Evolutionary conservation across 1,140 invertebrate species (phyloP).

Genomic region (Pantala flavescens): DNA sequence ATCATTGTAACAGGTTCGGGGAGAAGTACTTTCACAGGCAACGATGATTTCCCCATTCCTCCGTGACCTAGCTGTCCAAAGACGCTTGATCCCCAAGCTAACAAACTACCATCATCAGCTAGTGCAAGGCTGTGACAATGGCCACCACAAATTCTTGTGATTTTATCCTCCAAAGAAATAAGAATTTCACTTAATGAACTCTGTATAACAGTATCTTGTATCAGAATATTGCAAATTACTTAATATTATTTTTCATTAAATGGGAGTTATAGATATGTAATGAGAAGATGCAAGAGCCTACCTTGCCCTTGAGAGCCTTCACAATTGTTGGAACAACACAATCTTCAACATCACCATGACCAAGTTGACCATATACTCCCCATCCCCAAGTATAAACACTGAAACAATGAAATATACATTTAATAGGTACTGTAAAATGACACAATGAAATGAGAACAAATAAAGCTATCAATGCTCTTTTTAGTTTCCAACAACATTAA

Average conservation of each 20-base stretch:
- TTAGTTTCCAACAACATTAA: conserved; percentile 10
- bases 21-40: conserved; percentile 46
- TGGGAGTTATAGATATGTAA: too few species aligned
- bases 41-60: conserved; percentile 44
- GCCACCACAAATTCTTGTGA: conserved; percentile 51
- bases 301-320: conserved; percentile 37
- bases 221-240: too few species aligned
- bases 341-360: conserved; percentile 60
- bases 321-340: conserved; percentile 48
- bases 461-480: neutral
- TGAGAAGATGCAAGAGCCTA: conserved; percentile 26
- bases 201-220: too few species aligned
- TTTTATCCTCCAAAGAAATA: conserved; percentile 17
- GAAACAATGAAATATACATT: conserved; percentile 20
- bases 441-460: neutral
- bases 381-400: conserved; percentile 49
- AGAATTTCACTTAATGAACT: neutral
- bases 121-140: conserved; percentile 65
- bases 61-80: conserved; percentile 68
- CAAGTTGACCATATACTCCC: conserved; percentile 76
- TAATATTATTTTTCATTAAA: too few species aligned
- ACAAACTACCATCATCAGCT: conserved; percentile 52
- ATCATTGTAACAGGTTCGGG: conserved; percentile 51
- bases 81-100: conserved; percentile 63
- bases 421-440: neutral